These are phyloP conservation scores for Nephrotoma appendiculata DNA, from an alignment of 2,888 invertebrate species.

Conservation along the genomic window DNA sequence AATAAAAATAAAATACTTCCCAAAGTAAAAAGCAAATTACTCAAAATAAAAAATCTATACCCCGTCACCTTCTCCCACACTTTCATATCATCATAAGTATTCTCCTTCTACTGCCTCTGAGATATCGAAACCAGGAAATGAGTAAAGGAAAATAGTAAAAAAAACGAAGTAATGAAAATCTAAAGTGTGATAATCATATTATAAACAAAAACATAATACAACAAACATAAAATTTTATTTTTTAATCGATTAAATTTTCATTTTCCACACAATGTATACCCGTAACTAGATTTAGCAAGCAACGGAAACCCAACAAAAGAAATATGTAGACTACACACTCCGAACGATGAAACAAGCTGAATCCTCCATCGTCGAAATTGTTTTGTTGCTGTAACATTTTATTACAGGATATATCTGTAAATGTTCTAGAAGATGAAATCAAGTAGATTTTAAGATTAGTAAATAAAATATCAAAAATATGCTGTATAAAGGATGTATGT, in stretches of 20 bases:
- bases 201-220: not conserved
- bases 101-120: not conserved
- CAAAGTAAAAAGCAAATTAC: not conserved
- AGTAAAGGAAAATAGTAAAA: not conserved
- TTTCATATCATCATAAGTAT: not conserved
- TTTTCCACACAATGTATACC: not conserved
- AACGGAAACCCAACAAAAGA: not conserved
- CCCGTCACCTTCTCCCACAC: not conserved
- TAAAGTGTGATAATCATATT: not conserved
- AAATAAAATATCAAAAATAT: not conserved
- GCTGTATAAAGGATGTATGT: not conserved
- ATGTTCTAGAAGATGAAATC: not conserved
- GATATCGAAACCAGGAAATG: not conserved
- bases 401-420: not conserved
- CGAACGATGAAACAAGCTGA: not conserved
- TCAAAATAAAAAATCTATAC: not conserved
- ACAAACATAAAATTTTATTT: not conserved
- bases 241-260: not conserved
- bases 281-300: not conserved
- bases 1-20: not conserved
- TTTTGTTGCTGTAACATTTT: not conserved
- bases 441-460: not conserved
- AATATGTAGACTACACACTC: not conserved
- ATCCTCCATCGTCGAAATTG: not conserved
- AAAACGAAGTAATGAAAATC: not conserved